Conservation (phyloP, 2,888 invertebrate genomes). For the Dromius quadrimaculatus region DNA sequence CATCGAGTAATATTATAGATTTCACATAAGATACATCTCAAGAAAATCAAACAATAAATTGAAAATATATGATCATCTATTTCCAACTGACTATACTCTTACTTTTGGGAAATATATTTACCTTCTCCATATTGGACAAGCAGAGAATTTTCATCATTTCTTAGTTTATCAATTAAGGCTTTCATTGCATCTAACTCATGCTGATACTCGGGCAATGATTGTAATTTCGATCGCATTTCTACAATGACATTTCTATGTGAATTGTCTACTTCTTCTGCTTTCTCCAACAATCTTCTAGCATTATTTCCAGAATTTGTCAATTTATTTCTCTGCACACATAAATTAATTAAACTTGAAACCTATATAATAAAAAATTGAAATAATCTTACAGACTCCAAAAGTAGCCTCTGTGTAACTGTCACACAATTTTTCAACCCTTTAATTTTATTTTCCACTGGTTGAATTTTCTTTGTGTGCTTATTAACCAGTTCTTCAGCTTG, state of each 20-base stretch:
- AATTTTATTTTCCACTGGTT: conserved; percentile 68
- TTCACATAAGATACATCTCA: too few species aligned
- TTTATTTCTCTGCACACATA: conserved; percentile 63
- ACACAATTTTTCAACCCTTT: conserved; percentile 63
- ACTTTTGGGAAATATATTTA: too few species aligned
- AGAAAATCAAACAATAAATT: too few species aligned
- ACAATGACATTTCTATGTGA: conserved; percentile 65
- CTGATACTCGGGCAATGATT: conserved; percentile 68
- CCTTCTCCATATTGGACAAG: conserved; percentile 67
- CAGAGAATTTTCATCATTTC: conserved; percentile 66
- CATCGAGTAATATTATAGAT: too few species aligned
- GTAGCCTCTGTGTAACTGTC: conserved; percentile 57
- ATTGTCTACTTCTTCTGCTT: conserved; percentile 64
- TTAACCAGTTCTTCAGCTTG: conserved; percentile 66
- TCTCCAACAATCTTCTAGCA: conserved; percentile 63
- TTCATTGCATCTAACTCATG: conserved; percentile 68
- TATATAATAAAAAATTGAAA: conserved; percentile 2
- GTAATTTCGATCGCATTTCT: conserved; percentile 67
- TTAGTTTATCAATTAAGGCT: conserved; percentile 69
- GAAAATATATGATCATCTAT: too few species aligned
- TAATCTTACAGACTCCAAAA: conserved; percentile 59
- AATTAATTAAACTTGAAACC: conserved; percentile 1
- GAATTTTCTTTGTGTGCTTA: conserved; percentile 65
- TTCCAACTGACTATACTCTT: too few species aligned
- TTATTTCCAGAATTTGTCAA: conserved; percentile 64